Conservation (phyloP, 2,113 vertebrate genomes). For the Plecotus auritus region DNA sequence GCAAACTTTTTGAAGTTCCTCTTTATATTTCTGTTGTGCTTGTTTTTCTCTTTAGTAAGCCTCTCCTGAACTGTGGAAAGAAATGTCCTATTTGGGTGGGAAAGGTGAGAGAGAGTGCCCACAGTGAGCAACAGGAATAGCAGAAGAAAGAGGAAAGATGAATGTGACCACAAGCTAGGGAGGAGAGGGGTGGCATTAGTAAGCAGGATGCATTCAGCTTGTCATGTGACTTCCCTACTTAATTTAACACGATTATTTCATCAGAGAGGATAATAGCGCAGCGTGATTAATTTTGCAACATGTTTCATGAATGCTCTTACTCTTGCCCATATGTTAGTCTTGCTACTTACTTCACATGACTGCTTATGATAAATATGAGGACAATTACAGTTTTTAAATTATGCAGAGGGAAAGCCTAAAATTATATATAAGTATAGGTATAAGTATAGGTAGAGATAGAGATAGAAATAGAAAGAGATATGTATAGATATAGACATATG, state of each 20-base stretch:
- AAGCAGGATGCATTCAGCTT: constrained; percentile 78
- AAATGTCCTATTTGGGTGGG: background rate
- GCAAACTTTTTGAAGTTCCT: background rate
- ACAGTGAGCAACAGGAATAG: background rate
- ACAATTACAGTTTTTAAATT: background rate
- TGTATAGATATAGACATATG: background rate
- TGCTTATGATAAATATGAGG: constrained; percentile 22
- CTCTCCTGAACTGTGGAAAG: background rate
- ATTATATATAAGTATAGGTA: background rate
- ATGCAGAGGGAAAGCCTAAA: background rate
- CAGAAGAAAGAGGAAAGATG: background rate
- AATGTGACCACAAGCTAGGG: background rate
- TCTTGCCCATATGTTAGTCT: constrained; percentile 68
- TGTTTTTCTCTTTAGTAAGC: background rate
- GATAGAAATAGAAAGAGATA: too few relatives aligned
- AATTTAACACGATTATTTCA: constrained; percentile 88
- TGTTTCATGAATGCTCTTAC: constrained; percentile 76
- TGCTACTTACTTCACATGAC: constrained; percentile 57
- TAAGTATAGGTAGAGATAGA: too few relatives aligned
- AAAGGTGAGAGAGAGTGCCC: background rate
- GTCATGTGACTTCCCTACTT: constrained; percentile 79
- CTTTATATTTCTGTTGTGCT: background rate
- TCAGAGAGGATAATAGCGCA: constrained; percentile 83
- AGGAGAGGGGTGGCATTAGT: background rate
- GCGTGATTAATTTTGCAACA: constrained; percentile 80